Evolutionary conservation across 2,797 vertebrate genomes (phyloP), one percentile per base, ranked within the genome.

Genomic region (Acrossocheilus wenchowensis): DNA sequence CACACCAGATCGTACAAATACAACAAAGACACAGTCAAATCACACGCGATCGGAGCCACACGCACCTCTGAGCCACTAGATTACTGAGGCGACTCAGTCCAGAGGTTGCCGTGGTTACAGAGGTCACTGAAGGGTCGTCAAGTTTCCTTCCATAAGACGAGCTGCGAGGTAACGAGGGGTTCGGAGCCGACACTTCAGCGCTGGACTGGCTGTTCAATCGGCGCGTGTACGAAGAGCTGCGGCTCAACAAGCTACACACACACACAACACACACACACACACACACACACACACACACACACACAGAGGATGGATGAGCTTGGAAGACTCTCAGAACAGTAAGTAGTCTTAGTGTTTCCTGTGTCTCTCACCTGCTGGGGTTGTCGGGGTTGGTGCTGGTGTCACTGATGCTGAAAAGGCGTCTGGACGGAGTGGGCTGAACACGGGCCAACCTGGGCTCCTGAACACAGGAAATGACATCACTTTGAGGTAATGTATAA

Each of bases 371-470:
- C 96, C 95, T 96, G 95, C 94, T 95, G 88, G 94, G 90, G 93
- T 90, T 93, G 87, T 96, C 96, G 43, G 92, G 86, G 90, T 88
- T 95, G 92, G 69, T 66, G 74, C n/a, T 84, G 62, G 80, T 95
- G 92, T 97, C 96, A 52, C 95, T 94, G 75, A 96, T 94, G 90
- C 94, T 95, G 90, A 95, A 94, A 85, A 96, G 94, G 39, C 95
- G 95, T 52, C 96, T 94, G 5, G 95, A 95, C 0, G 94, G 94
- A 82, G 94, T 97, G 68, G 96, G 96, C 12, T 95, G 95, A 2
- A 97, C 96, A 30, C 96, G 91, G 39, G 96, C 96, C 6, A 96
- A 93, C 86, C 95, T 93, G 6, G 95, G 95, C 90, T 97, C 96
- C 97, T 98, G 90, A 64, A 83, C 45, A 72, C 1, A 68, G 54